Evolutionary conservation across 2,888 invertebrate genomes (phyloP).

Genomic region (Leptinotarsa juncta): DNA sequence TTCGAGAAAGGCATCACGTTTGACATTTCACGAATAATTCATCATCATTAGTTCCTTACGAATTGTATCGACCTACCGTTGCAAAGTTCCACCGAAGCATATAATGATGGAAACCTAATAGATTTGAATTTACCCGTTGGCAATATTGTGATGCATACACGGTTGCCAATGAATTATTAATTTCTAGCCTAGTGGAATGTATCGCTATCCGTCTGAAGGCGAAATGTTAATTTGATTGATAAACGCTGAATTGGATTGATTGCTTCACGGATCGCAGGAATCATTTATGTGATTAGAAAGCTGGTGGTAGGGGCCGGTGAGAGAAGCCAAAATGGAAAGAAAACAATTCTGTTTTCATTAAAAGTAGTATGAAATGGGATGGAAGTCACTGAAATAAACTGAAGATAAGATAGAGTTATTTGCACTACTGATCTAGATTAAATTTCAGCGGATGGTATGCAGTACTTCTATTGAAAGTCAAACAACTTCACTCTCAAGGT

Average conservation of each 20-base stretch:
- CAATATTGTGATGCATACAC: constrained; percentile 29
- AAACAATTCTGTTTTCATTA: background rate
- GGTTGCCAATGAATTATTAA: constrained; percentile 36
- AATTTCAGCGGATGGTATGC: too few relatives aligned
- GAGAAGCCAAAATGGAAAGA: background rate
- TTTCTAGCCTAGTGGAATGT: constrained; percentile 26
- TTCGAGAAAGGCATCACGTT: background rate
- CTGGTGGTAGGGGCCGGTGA: background rate
- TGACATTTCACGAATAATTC: constrained; percentile 16
- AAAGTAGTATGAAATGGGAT: constrained; percentile 1
- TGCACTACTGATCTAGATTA: too few relatives aligned
- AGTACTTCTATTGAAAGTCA: too few relatives aligned
- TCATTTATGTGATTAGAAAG: constrained; percentile 46
- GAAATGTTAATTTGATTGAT: constrained; percentile 46
- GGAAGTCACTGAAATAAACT: too few relatives aligned
- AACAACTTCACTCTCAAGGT: too few relatives aligned
- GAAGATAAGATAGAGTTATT: too few relatives aligned
- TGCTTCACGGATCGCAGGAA: constrained; percentile 41
- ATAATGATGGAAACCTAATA: constrained; percentile 32
- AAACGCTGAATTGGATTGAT: constrained; percentile 46
- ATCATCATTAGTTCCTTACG: constrained; percentile 21
- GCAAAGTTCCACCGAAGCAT: constrained; percentile 20
- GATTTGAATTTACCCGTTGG: constrained; percentile 31
- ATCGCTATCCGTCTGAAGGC: constrained; percentile 24
- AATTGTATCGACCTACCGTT: constrained; percentile 1